Conservation (phyloP, 2,888 invertebrate species). For the Metallyticus violacea region DNA sequence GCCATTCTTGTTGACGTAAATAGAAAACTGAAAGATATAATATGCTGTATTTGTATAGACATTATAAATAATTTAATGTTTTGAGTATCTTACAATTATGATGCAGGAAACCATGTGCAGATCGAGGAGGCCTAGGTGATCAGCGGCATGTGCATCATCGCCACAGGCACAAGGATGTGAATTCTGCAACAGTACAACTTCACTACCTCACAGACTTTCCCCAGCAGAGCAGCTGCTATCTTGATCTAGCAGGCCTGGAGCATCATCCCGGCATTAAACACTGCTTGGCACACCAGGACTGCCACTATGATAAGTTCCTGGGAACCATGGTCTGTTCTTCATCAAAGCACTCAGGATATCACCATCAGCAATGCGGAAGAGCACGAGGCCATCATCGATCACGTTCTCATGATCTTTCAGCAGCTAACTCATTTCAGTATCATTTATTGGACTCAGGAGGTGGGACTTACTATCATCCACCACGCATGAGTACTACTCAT, state of each 20-base stretch:
- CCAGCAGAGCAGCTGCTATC: constrained; percentile 51
- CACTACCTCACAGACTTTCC: constrained; percentile 25
- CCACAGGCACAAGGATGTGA: constrained; percentile 38
- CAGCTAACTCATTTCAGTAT: constrained; percentile 40
- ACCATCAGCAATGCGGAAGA: constrained; percentile 36
- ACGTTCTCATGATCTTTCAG: constrained; percentile 46
- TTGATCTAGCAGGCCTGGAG: constrained; percentile 58
- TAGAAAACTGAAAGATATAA: neutral
- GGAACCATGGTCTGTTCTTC: constrained; percentile 41
- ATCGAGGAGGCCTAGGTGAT: constrained; percentile 29
- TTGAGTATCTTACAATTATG: neutral
- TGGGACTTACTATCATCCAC: constrained; percentile 34
- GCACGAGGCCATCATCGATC: constrained; percentile 45
- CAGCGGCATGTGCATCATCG: constrained; percentile 35
- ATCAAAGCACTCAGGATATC: constrained; percentile 35
- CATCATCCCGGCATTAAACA: constrained; percentile 30
- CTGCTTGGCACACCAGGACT: constrained; percentile 37
- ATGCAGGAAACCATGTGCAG: constrained; percentile 30
- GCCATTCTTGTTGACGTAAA: neutral
- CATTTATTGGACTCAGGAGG: constrained; percentile 39
- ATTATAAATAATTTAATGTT: constrained; percentile 15
- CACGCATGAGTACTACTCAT: constrained; percentile 18
- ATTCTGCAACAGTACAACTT: constrained; percentile 15
- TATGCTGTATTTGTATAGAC: too few species aligned
- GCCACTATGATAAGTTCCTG: constrained; percentile 41